phyloP scores from a whole-genome alignment of 1,140 invertebrate genomes.

The Neodiprion pinetum region DNA sequence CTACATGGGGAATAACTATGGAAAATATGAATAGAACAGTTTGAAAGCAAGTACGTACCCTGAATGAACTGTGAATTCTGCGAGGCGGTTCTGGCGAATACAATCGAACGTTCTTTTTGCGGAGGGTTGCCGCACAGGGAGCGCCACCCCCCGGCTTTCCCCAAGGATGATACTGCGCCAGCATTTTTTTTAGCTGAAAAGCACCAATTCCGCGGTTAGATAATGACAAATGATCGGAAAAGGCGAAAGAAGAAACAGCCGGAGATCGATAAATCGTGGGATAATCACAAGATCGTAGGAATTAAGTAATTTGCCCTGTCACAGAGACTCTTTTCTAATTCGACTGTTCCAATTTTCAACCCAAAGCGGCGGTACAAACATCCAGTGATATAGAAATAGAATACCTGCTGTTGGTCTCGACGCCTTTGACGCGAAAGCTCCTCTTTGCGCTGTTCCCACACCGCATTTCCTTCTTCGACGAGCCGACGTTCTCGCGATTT shows the following conservation, averaged over 20 bases:
- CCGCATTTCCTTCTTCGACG: slow-evolving; percentile 46
- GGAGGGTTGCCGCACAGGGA: slow-evolving; percentile 52
- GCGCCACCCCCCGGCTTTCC: slow-evolving; percentile 61
- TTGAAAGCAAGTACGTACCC: not conserved
- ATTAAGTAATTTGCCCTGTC: too few species aligned
- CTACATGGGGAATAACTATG: too few species aligned
- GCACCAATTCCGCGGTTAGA: too few species aligned
- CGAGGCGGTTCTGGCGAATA: slow-evolving; percentile 38
- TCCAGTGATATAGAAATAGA: slow-evolving; percentile 22
- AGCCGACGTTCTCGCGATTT: slow-evolving; percentile 45
- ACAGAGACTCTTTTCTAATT: too few species aligned
- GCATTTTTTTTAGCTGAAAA: slow-evolving; percentile 53
- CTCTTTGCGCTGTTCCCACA: slow-evolving; percentile 52
- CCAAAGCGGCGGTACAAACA: too few species aligned
- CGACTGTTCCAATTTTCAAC: too few species aligned
- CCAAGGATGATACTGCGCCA: slow-evolving; percentile 59
- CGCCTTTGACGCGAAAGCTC: slow-evolving; percentile 53
- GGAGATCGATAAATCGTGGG: too few species aligned
- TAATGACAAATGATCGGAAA: not conserved
- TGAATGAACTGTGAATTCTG: not conserved
- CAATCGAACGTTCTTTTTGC: slow-evolving; percentile 56
- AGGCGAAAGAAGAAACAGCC: too few species aligned
- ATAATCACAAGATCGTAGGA: too few species aligned
- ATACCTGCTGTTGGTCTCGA: slow-evolving; percentile 55
- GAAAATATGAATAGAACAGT: too few species aligned